phyloP scores from a whole-genome alignment of 2,797 vertebrate species.

The Sebastes diaconus region DNA sequence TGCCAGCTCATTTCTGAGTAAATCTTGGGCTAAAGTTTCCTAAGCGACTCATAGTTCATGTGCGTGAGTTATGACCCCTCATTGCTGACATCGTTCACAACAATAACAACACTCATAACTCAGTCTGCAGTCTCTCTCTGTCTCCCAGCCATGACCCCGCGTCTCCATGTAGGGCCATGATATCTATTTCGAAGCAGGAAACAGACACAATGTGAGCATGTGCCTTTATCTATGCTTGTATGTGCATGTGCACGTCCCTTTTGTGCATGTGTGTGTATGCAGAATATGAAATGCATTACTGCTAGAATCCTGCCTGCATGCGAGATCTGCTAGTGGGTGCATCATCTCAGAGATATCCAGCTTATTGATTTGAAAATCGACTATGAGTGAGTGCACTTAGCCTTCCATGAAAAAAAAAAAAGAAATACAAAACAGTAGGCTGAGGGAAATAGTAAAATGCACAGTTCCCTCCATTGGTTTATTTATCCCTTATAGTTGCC shows the following conservation, averaged over 20 bases:
- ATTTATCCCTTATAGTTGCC: slow-evolving; percentile 34
- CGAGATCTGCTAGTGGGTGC: slow-evolving; percentile 25
- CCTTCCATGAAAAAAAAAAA: not conserved
- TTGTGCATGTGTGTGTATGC: not conserved
- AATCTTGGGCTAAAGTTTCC: slow-evolving; percentile 28
- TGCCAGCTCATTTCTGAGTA: slow-evolving; percentile 14
- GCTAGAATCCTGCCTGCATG: slow-evolving; percentile 14
- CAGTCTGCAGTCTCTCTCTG: slow-evolving; percentile 18
- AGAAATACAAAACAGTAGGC: not conserved
- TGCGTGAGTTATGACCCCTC: slow-evolving; percentile 41
- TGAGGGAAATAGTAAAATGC: slow-evolving; percentile 16
- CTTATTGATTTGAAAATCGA: slow-evolving; percentile 63
- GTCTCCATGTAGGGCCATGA: slow-evolving; percentile 6
- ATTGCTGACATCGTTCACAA: slow-evolving; percentile 54
- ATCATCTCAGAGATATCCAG: slow-evolving; percentile 48
- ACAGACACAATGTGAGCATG: slow-evolving; percentile 30
- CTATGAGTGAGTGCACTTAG: slow-evolving; percentile 51
- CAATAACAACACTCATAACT: slow-evolving; percentile 54
- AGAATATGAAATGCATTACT: slow-evolving; percentile 34
- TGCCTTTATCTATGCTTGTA: slow-evolving; percentile 10
- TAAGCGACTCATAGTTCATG: slow-evolving; percentile 17
- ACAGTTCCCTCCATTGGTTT: slow-evolving; percentile 23
- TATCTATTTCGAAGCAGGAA: slow-evolving; percentile 58
- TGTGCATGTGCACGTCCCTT: not conserved
- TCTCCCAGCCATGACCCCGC: not conserved